Evolutionary conservation across 2,888 invertebrate genomes (phyloP).

Genomic region (Syrphus vitripennis): DNA sequence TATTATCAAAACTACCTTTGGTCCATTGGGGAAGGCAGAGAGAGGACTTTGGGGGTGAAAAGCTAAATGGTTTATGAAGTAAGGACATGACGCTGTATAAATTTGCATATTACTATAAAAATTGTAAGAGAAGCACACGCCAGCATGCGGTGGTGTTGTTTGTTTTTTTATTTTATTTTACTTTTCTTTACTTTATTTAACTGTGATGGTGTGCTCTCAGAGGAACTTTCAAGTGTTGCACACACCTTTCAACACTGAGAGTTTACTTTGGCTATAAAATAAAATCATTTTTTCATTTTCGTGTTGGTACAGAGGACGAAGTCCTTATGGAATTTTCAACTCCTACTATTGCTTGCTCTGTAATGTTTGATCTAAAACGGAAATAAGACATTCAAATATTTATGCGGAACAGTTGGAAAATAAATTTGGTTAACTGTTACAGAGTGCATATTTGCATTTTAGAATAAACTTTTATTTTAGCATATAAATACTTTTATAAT

Average conservation of each 20-base stretch:
- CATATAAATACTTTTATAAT: not conserved
- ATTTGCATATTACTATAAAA: slow-evolving; percentile 49
- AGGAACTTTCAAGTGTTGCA: not conserved
- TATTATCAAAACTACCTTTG: not conserved
- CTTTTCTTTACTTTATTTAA: not conserved
- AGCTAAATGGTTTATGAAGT: slow-evolving; percentile 39
- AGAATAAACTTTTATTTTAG: not conserved
- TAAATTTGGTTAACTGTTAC: slow-evolving; percentile 14
- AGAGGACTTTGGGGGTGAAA: slow-evolving; percentile 22
- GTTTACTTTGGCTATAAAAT: slow-evolving; percentile 8
- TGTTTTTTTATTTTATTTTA: not conserved
- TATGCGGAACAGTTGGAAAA: not conserved
- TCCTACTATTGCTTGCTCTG: too few species aligned
- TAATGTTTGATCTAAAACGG: not conserved
- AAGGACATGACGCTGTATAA: slow-evolving; percentile 47
- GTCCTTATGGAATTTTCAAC: not conserved
- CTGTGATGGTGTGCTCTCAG: not conserved
- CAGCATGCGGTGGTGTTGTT: not conserved
- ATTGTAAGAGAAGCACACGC: not conserved
- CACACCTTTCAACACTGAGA: not conserved
- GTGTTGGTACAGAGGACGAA: not conserved
- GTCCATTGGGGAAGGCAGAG: not conserved
- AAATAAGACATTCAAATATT: slow-evolving; percentile 8
- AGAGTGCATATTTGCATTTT: slow-evolving; percentile 24
- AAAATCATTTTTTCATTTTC: not conserved